phyloP scores from a whole-genome alignment of 2,797 vertebrate species.

The Xenentodon cancila region DNA sequence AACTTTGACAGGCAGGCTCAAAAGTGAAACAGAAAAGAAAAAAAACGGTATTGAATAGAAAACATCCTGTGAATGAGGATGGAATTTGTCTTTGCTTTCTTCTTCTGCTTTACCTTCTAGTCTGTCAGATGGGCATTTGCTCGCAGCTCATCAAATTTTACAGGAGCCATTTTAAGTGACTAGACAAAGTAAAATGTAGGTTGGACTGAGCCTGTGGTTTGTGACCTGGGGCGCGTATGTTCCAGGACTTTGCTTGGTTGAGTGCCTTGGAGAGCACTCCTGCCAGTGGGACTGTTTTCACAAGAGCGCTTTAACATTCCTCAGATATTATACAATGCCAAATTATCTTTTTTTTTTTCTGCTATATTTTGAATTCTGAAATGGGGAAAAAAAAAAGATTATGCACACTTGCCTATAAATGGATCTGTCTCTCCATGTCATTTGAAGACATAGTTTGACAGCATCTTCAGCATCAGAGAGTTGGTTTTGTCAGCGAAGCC shows the following conservation, averaged over 20 bases:
- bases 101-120: conserved; percentile 23
- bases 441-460: conserved; percentile 24
- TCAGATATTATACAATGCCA: conserved; percentile 73
- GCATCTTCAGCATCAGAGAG: conserved; percentile 12
- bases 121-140: conserved; percentile 49
- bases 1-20: neutral
- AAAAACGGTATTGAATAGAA: neutral
- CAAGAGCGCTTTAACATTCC: conserved; percentile 59
- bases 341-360: conserved; percentile 43
- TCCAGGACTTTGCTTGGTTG: conserved; percentile 72
- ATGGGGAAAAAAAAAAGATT: neutral
- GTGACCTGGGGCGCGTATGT: conserved; percentile 65
- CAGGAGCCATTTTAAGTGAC: conserved; percentile 74
- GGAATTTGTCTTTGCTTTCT: conserved; percentile 14
- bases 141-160: conserved; percentile 67
- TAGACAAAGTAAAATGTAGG: conserved; percentile 73
- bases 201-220: conserved; percentile 69
- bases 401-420: conserved; percentile 15
- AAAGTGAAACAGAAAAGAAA: conserved; percentile 6
- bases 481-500: conserved; percentile 62
- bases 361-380: conserved; percentile 9
- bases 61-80: conserved; percentile 1
- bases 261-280: conserved; percentile 60
- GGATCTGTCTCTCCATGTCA: neutral
- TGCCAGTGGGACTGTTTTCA: conserved; percentile 66